Evolutionary conservation across 2,888 invertebrate genomes (phyloP).

Genomic region (Perizoma affinitatum): DNA sequence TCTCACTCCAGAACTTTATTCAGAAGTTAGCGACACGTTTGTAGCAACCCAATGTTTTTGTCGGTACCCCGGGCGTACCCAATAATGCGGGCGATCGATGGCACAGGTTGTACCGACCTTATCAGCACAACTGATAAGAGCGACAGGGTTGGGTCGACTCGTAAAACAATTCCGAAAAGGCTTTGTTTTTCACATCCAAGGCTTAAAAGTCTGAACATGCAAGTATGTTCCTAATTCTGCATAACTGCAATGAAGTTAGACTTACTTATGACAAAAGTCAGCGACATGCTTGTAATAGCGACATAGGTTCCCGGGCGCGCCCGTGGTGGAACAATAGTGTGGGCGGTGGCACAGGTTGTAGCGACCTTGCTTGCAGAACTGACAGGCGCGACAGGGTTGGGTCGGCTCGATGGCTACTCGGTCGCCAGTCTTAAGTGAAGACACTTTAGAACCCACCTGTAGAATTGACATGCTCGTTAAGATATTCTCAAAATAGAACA

Average conservation of each 20-base stretch:
- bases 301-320: conserved; percentile 92
- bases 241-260: conserved; percentile 4
- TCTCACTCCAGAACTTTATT: too few species aligned
- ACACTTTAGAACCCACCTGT: conserved; percentile 82
- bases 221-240: too few species aligned
- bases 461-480: background rate
- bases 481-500: too few species aligned
- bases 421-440: conserved; percentile 88
- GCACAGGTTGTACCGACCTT: conserved; percentile 92
- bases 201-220: too few species aligned
- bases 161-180: background rate
- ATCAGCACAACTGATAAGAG: conserved; percentile 91
- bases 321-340: conserved; percentile 94
- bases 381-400: conserved; percentile 92
- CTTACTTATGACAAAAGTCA: conserved; percentile 93
- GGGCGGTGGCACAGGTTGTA: conserved; percentile 96
- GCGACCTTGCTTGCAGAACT: conserved; percentile 87
- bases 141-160: conserved; percentile 97
- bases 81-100: conserved; percentile 86
- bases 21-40: conserved; percentile 95
- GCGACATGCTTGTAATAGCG: conserved; percentile 94
- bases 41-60: conserved; percentile 69
- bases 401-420: conserved; percentile 97
- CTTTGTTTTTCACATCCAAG: too few species aligned
- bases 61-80: conserved; percentile 84